Percentiles rank a stretch among this genome's conserved stretches.
phyloP scores from a whole-genome alignment of 2,888 invertebrate species.

The Lithophane ornitopus region DNA sequence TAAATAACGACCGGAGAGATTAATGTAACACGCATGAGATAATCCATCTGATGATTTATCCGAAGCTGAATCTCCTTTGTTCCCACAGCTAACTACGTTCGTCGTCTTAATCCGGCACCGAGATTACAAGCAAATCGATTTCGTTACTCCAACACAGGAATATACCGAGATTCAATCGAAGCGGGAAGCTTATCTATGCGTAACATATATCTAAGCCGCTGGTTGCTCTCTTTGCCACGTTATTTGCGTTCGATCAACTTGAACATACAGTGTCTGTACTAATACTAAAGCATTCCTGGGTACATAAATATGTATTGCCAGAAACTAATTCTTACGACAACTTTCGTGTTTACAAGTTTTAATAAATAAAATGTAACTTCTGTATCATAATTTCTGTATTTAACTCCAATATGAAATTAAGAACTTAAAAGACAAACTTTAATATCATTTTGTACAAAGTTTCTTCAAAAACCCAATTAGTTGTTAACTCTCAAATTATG shows the following conservation, averaged over 20 bases:
- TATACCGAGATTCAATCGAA: conserved; percentile 78
- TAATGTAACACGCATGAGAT: conserved; percentile 57
- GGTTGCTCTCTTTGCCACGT: conserved; percentile 79
- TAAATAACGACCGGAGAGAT: conserved; percentile 57
- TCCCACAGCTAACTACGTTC: conserved; percentile 76
- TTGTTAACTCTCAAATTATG: conserved; percentile 18
- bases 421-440: conserved; percentile 39
- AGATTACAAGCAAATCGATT: conserved; percentile 84
- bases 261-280: conserved; percentile 66
- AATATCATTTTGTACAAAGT: conserved; percentile 46
- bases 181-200: conserved; percentile 75
- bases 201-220: conserved; percentile 74
- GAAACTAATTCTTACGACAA: conserved; percentile 3
- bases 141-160: conserved; percentile 74
- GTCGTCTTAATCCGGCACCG: conserved; percentile 74
- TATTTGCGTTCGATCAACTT: conserved; percentile 79
- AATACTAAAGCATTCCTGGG: conserved; percentile 8
- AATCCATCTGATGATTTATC: conserved; percentile 66
- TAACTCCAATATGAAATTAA: conserved; percentile 47
- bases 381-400: not conserved
- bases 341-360: conserved; percentile 6
- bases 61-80: conserved; percentile 71
- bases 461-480: conserved; percentile 27
- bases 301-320: conserved; percentile 7
- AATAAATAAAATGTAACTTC: conserved; percentile 12